Evolutionary conservation across 2,888 invertebrate species (phyloP).

Genomic region (Schizaphis graminum): DNA sequence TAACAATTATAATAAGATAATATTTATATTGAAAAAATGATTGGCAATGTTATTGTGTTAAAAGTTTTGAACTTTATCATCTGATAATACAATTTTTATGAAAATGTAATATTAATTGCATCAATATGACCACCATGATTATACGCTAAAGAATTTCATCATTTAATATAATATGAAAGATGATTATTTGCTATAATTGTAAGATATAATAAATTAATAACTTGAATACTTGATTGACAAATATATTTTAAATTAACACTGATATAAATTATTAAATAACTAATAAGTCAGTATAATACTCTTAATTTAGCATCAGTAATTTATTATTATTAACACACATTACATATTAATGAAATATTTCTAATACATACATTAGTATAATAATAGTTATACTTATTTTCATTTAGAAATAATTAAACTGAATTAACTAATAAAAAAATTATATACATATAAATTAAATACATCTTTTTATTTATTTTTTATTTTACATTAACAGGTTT

Average conservation of each 20-base stretch:
- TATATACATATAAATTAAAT: slow-evolving; percentile 21
- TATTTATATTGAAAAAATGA: background rate
- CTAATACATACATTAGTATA: background rate
- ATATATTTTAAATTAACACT: background rate
- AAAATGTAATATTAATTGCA: background rate
- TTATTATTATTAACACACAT: background rate
- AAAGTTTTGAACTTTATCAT: background rate
- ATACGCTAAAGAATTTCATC: background rate
- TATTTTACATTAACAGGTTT: slow-evolving; percentile 3
- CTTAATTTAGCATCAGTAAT: background rate
- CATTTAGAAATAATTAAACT: background rate
- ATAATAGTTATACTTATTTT: slow-evolving; percentile 15
- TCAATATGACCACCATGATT: background rate
- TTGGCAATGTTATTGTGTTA: background rate
- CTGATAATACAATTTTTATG: background rate
- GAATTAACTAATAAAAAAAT: background rate
- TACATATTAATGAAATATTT: background rate
- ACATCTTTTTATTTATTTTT: slow-evolving; percentile 38
- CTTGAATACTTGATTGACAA: background rate
- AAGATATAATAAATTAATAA: background rate
- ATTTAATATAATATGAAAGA: background rate
- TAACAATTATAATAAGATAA: no score
- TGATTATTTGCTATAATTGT: background rate
- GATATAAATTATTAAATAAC: background rate
- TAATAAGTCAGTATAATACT: background rate